Percentiles rank a stretch among this genome's conserved stretches.
Evolutionary conservation across 2,113 vertebrate species (phyloP).

Genomic region (Potamarius usumacintae): DNA sequence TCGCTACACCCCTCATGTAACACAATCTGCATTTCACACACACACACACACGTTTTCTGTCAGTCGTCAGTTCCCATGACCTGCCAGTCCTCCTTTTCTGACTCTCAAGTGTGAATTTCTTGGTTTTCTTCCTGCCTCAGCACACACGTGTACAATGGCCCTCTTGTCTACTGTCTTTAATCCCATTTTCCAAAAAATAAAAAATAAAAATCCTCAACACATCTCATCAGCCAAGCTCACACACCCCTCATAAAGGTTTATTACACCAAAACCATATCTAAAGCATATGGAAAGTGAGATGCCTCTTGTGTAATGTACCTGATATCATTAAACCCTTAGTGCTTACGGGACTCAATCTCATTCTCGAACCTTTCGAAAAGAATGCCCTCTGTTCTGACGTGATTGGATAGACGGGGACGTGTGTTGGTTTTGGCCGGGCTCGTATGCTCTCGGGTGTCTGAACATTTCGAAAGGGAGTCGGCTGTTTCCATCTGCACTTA

Average conservation of each 20-base stretch:
- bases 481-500: background rate
- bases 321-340: slow-evolving; percentile 13
- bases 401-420: slow-evolving; percentile 14
- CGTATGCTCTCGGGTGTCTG: slow-evolving; percentile 14
- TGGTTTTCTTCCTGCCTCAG: background rate
- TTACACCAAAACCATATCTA: background rate
- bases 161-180: slow-evolving; percentile 5
- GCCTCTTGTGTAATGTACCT: slow-evolving; percentile 1
- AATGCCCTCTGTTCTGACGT: background rate
- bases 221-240: slow-evolving; percentile 1
- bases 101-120: slow-evolving; percentile 9
- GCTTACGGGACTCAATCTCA: background rate
- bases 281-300: background rate
- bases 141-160: background rate
- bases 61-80: slow-evolving; percentile 57
- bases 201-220: background rate
- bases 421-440: slow-evolving; percentile 21
- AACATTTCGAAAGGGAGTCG: slow-evolving; percentile 14
- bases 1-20: background rate
- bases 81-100: background rate
- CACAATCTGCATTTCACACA: background rate
- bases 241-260: background rate
- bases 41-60: background rate
- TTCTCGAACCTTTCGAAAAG: background rate
- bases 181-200: background rate